These are phyloP conservation scores for Nymphalis polychloros DNA, from an alignment of 2,888 invertebrate species.

Conservation along the genomic window DNA sequence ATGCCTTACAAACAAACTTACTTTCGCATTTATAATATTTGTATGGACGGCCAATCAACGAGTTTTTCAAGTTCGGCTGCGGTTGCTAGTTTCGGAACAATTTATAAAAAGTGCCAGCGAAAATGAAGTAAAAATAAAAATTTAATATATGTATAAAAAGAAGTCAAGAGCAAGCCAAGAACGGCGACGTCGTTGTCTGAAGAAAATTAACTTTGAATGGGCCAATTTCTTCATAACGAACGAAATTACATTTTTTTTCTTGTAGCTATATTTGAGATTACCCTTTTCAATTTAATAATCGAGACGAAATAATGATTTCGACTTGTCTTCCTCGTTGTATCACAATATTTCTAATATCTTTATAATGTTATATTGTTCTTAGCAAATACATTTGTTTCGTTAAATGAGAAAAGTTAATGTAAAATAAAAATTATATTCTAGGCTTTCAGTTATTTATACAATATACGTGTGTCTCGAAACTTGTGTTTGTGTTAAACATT, in stretches of 20 bases:
- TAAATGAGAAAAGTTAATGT: no score
- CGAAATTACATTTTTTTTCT: constrained; percentile 22
- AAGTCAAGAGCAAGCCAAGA: constrained; percentile 23
- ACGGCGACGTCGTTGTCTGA: constrained; percentile 30
- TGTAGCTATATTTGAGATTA: not conserved
- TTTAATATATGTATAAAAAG: constrained; percentile 26
- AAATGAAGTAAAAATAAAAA: constrained; percentile 21
- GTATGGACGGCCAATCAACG: not conserved
- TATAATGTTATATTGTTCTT: not conserved
- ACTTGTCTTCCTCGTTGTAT: not conserved
- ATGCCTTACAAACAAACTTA: no score
- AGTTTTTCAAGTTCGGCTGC: not conserved
- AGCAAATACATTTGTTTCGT: not conserved
- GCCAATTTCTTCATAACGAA: constrained; percentile 30
- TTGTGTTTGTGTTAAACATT: no score
- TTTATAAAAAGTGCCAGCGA: constrained; percentile 10
- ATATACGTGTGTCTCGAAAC: no score
- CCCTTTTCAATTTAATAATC: constrained; percentile 10
- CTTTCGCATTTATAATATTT: no score
- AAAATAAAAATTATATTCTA: no score
- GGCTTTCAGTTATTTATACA: no score
- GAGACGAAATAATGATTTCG: constrained; percentile 1
- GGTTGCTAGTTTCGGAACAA: constrained; percentile 9
- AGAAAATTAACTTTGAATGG: constrained; percentile 33
- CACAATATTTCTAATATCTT: not conserved